Evolutionary conservation across 2,888 invertebrate species (phyloP), one percentile per base, ranked within the genome.

Genomic region (Drosophila neonasuta): DNA sequence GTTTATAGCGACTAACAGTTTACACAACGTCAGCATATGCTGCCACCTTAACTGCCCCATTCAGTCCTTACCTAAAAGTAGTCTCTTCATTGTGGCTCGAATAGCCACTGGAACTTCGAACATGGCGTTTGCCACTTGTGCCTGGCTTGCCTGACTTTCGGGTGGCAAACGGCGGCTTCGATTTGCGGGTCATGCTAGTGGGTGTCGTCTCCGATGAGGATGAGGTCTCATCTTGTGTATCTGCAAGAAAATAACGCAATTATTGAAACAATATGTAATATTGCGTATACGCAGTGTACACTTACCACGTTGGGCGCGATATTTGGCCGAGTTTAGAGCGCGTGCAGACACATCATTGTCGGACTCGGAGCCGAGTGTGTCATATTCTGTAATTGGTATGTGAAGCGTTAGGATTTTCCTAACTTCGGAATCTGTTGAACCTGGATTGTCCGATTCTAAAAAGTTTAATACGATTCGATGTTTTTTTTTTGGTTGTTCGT

Each of bases 341-440:
- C 95, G 95, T 89, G 94, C 93, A 80, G 93, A 94, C 89, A 92
- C 93, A 91, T 97, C 96, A 91, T 96, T 96, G 92, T 95, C 95
- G 91, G 94, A 95, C 90, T 95, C 95, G 89, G 94, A 95, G 89
- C 95, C 95, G 89, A 94, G 93, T 88, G 95, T 95, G 93, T 97
- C 97, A 93, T 97, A 96, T 93, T 96, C 97, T 94, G 96, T 96
- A 95, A 96, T 96, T 93, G 96, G 96, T 93, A 96, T 95, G 94
- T 96, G 96, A 92, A 96, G 95, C 91, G 96, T 95, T 94, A 96
- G 92, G 94, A 96, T 96, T 94, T 96, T 96, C 95, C 96, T 96
- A 93, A 96, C 96, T 94, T 97, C 96, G 92, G 96, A 96, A 94
- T 97, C 96, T 93, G 96, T 96, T 91, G 96, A 96, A 92, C 97